These are phyloP conservation scores for pig (Sus scrofa) DNA, from an alignment of 2,113 vertebrate genomes.

Conservation along the genomic window DNA sequence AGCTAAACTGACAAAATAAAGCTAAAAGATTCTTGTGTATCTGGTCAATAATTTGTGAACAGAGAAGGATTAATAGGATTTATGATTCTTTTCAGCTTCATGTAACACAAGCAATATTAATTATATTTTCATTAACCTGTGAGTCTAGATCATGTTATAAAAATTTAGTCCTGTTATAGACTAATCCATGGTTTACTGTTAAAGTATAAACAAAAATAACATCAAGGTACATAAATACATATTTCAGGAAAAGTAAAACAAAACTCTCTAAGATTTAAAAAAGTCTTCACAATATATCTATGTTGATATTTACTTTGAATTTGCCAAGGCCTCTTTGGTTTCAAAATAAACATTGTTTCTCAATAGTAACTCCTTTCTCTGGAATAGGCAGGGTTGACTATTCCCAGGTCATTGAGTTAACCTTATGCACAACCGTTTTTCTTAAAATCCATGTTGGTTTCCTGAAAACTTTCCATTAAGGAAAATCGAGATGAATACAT, in stretches of 20 bases:
- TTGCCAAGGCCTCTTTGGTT: neutral
- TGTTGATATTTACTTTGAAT: slow-evolving; percentile 15
- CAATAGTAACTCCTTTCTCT: neutral
- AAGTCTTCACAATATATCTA: neutral
- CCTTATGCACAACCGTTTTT: neutral
- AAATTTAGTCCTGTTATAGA: slow-evolving; percentile 85
- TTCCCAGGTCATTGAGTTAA: neutral
- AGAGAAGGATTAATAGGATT: slow-evolving; percentile 87
- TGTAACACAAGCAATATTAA: slow-evolving; percentile 86
- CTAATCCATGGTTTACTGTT: slow-evolving; percentile 85
- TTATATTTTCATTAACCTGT: slow-evolving; percentile 90
- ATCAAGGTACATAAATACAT: slow-evolving; percentile 75
- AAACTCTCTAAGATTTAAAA: slow-evolving; percentile 10
- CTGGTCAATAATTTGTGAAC: slow-evolving; percentile 87
- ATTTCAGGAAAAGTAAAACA: neutral
- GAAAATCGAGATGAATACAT: neutral
- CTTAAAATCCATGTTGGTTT: neutral
- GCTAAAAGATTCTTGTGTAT: slow-evolving; percentile 81
- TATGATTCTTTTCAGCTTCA: slow-evolving; percentile 84
- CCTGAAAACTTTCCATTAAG: neutral
- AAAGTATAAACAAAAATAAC: slow-evolving; percentile 84
- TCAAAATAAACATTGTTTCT: neutral
- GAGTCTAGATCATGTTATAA: slow-evolving; percentile 84
- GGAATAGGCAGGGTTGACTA: neutral
- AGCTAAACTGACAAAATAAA: slow-evolving; percentile 76